A percentile compares a stretch with the other conserved stretches of the same genome.
Conservation (phyloP, 1,140 invertebrate species). For the Drosophila ohnishii region DNA sequence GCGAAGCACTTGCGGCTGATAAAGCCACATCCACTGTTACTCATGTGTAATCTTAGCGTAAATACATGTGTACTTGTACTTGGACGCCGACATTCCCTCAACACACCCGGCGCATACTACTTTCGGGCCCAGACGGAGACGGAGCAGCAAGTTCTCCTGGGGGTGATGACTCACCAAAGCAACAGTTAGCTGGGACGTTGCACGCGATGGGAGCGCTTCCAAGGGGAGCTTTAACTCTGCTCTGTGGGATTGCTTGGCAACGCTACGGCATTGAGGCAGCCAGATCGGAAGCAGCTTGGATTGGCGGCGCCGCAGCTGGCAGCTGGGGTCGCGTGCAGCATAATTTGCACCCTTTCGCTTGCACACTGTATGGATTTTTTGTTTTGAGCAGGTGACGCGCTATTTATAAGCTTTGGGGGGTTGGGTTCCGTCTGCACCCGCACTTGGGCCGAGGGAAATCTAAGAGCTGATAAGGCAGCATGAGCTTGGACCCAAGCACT, state of each 20-base stretch:
- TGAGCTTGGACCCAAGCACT: slow-evolving; percentile 6
- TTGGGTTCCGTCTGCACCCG: slow-evolving; percentile 2
- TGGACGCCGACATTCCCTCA: slow-evolving; percentile 3
- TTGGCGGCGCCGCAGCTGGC: not conserved
- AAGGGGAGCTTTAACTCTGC: slow-evolving; percentile 4
- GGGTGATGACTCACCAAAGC: slow-evolving; percentile 49
- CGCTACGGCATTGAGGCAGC: not conserved
- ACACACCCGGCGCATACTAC: not conserved
- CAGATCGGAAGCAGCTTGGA: slow-evolving; percentile 21
- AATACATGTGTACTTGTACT: not conserved
- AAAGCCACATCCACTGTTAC: not conserved
- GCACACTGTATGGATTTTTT: slow-evolving; percentile 49
- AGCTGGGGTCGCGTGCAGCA: slow-evolving; percentile 48
- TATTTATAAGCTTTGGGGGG: slow-evolving; percentile 38
- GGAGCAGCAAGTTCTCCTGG: not conserved
- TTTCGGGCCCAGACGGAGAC: too few species aligned
- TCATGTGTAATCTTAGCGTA: not conserved
- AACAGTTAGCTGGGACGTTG: slow-evolving; percentile 63
- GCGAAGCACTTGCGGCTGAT: slow-evolving; percentile 20
- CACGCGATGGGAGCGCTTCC: slow-evolving; percentile 52
- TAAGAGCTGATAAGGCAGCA: slow-evolving; percentile 42
- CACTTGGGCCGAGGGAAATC: slow-evolving; percentile 8
- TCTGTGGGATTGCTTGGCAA: slow-evolving; percentile 3
- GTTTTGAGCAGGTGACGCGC: slow-evolving; percentile 23
- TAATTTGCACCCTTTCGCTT: slow-evolving; percentile 30